A percentile compares a stretch with the other conserved stretches of the same genome.
phyloP scores from a whole-genome alignment of 2,797 vertebrate species.

The Sebastes alutus region DNA sequence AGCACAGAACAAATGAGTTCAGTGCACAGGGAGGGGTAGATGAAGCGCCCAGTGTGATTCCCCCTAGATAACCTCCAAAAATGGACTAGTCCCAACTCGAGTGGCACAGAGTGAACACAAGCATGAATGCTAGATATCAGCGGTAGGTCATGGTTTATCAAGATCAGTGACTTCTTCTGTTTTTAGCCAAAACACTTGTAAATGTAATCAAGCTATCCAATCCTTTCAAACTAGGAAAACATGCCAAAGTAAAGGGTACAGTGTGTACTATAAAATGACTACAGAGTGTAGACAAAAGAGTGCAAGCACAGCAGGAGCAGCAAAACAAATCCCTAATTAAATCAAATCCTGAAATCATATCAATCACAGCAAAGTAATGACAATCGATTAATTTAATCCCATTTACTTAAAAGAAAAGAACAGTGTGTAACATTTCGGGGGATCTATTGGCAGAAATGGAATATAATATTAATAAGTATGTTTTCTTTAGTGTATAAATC shows the following conservation, averaged over 20 bases:
- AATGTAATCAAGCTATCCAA: not conserved
- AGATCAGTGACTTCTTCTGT: slow-evolving; percentile 3
- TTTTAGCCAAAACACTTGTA: not conserved
- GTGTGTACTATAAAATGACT: not conserved
- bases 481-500: no score
- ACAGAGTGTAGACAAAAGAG: not conserved
- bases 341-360: not conserved
- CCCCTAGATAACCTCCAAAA: slow-evolving; percentile 64
- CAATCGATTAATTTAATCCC: not conserved
- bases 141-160: not conserved
- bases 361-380: not conserved
- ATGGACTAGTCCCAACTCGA: slow-evolving; percentile 26
- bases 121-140: not conserved
- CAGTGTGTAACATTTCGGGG: no score
- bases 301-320: not conserved
- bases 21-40: slow-evolving; percentile 52
- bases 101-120: slow-evolving; percentile 12
- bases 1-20: slow-evolving; percentile 68
- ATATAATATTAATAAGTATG: no score
- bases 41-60: slow-evolving; percentile 39
- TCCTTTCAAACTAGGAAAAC: not conserved
- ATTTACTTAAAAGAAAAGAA: not conserved
- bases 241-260: not conserved
- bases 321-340: not conserved
- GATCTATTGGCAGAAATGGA: no score